These are phyloP conservation scores for Phoenoteleia sp. DNA, from an alignment of 2,888 invertebrate species.

Conservation along the genomic window DNA sequence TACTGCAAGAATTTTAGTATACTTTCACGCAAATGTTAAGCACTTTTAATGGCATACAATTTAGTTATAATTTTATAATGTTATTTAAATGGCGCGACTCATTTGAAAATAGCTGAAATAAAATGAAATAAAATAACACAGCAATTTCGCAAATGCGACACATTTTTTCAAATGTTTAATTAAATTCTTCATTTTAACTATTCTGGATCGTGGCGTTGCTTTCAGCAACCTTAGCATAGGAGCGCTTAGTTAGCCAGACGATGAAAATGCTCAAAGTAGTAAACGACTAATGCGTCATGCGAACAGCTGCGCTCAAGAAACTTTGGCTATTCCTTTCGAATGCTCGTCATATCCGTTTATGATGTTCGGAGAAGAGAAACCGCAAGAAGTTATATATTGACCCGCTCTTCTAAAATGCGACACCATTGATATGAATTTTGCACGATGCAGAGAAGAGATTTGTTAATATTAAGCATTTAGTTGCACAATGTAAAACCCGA, in stretches of 20 bases:
- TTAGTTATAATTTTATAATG: background rate
- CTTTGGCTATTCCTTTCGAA: conserved; percentile 73
- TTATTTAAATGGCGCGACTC: conserved; percentile 4
- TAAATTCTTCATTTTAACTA: conserved; percentile 55
- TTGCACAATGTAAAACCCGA: too few relatives aligned
- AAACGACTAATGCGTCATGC: conserved; percentile 75
- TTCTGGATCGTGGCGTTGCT: conserved; percentile 45
- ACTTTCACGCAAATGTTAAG: background rate
- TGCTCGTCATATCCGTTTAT: conserved; percentile 70
- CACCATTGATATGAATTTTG: conserved; percentile 61
- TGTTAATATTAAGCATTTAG: conserved; percentile 48
- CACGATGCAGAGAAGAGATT: conserved; percentile 5
- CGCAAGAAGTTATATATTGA: conserved; percentile 64
- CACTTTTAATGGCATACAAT: background rate
- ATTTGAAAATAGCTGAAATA: conserved; percentile 2
- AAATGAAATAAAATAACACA: background rate
- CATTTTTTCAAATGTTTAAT: conserved; percentile 52
- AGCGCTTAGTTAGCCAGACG: conserved; percentile 74
- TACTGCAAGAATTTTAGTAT: background rate
- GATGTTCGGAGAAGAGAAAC: conserved; percentile 63
- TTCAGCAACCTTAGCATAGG: conserved; percentile 31
- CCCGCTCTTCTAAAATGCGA: conserved; percentile 47
- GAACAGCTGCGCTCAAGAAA: conserved; percentile 76
- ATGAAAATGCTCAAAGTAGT: conserved; percentile 77
- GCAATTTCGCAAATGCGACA: background rate